Evolutionary conservation across 2,113 vertebrate genomes (phyloP), one percentile per base, ranked within the genome.

Genomic region (Thamnophis sirtalis): DNA sequence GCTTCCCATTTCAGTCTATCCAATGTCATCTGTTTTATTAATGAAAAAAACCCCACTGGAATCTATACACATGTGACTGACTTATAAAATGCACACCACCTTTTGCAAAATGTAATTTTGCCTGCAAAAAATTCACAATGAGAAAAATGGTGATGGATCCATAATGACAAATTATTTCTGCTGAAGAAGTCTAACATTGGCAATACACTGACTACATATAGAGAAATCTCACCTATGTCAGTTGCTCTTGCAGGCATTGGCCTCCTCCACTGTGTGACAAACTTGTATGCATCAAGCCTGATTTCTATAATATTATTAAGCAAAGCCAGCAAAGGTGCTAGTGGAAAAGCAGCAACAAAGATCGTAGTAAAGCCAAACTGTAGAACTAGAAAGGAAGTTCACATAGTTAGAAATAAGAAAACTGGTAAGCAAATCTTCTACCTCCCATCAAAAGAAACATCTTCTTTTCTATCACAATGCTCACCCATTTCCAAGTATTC

Each of bases 301-400:
- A 99, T 99, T 95, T 99, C 99, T 68, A 99, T 99, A 96, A 99
- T 99, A 92, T 99, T 99, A 97, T 99, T 99, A 49, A 99, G 98
- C 93, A 99, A 95, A 17, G 99, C 99, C 90, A 99, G 97, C 22
- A 99, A 98, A 56, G 99, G 99, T 38, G 99, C 99, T 97, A 99
- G 96, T 0, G 99, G 99, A 95, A 99, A 99, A 5, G 99, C 99
- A 0, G 99, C 99, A 58, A 99, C 99, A 21, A 99, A 99, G 96
- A 99, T 99, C 92, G 99, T 99, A 92, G 99, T 99, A 92, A 99
- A 99, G 93, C 99, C 99, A 97, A 99, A 99, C 96, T 99, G 99
- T 60, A 99, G 97, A 96, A 99, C 99, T 99, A 95, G 88, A 97
- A 43, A 93, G 48, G 85, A 50, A 15, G 86, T 89, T 93, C 93